Evolutionary conservation across 2,113 vertebrate genomes (phyloP).

Genomic region (Coreoperca whiteheadi): DNA sequence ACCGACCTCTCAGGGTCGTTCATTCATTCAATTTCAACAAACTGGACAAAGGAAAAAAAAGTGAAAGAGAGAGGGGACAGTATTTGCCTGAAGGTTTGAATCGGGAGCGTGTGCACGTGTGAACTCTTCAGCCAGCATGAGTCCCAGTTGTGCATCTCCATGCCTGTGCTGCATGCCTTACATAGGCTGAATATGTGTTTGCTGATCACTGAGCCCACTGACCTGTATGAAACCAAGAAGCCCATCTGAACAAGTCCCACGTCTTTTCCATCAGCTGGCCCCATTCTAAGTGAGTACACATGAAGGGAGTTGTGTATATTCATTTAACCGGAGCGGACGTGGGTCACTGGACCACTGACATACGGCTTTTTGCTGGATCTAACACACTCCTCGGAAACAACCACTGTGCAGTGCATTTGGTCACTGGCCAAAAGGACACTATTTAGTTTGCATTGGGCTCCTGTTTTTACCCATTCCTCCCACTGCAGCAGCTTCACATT

Average conservation of each 20-base stretch:
- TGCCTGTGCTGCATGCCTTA: not conserved
- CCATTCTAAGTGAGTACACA: slow-evolving; percentile 54
- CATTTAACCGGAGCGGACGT: slow-evolving; percentile 4
- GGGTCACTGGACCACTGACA: slow-evolving; percentile 35
- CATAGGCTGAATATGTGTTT: slow-evolving; percentile 36
- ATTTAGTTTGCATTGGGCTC: slow-evolving; percentile 20
- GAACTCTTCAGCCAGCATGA: not conserved
- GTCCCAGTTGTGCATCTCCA: slow-evolving; percentile 5
- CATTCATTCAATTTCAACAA: slow-evolving; percentile 11
- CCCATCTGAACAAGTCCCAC: slow-evolving; percentile 5
- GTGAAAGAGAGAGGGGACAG: slow-evolving; percentile 3
- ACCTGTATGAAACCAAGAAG: slow-evolving; percentile 51
- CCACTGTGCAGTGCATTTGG: not conserved
- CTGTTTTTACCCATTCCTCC: not conserved
- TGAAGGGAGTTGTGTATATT: slow-evolving; percentile 8
- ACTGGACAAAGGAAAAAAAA: not conserved
- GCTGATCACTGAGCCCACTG: slow-evolving; percentile 50
- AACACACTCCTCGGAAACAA: not conserved
- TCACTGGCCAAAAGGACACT: slow-evolving; percentile 26
- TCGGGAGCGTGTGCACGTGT: not conserved
- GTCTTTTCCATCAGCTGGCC: slow-evolving; percentile 58
- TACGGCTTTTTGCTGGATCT: slow-evolving; percentile 42
- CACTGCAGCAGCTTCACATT: not conserved
- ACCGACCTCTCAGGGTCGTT: not conserved
- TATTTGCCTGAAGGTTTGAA: slow-evolving; percentile 8